phyloP scores from a whole-genome alignment of 2,888 invertebrate species.

The Rotaria socialis region DNA sequence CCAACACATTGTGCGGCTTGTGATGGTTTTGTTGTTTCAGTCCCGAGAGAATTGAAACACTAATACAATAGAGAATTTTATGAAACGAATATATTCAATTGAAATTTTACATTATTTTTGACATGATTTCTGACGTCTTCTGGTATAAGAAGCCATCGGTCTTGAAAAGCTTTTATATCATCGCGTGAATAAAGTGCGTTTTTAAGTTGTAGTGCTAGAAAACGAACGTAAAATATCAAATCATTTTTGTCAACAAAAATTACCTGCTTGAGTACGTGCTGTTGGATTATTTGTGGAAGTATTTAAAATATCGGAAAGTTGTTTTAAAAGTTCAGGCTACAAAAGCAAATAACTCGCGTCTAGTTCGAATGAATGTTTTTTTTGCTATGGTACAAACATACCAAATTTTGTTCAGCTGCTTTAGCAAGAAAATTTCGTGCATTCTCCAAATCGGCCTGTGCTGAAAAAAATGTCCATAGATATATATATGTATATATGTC shows the following conservation, averaged over 20 bases:
- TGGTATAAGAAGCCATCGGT: conserved; percentile 82
- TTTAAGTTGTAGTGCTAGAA: conserved; percentile 45
- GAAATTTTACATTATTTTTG: conserved; percentile 80
- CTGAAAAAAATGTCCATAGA: background rate
- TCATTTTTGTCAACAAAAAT: too few relatives aligned
- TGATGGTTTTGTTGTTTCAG: conserved; percentile 86
- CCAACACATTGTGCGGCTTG: conserved; percentile 98
- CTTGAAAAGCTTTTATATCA: conserved; percentile 39
- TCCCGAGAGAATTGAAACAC: conserved; percentile 84
- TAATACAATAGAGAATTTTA: conserved; percentile 35
- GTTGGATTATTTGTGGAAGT: conserved; percentile 41
- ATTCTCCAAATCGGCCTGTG: conserved; percentile 42
- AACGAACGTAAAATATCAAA: background rate
- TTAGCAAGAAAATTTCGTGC: conserved; percentile 45
- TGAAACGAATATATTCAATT: background rate
- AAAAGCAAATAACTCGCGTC: background rate
- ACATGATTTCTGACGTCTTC: conserved; percentile 79
- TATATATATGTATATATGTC: background rate
- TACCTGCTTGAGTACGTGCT: conserved; percentile 46
- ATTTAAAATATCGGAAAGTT: conserved; percentile 44
- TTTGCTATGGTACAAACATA: background rate
- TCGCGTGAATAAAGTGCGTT: conserved; percentile 46
- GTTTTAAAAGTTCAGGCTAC: conserved; percentile 43
- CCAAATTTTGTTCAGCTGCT: conserved; percentile 46
- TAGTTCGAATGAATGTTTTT: background rate